These are phyloP conservation scores for Pollachius pollachius DNA, from an alignment of 2,113 vertebrate genomes.

Conservation along the genomic window DNA sequence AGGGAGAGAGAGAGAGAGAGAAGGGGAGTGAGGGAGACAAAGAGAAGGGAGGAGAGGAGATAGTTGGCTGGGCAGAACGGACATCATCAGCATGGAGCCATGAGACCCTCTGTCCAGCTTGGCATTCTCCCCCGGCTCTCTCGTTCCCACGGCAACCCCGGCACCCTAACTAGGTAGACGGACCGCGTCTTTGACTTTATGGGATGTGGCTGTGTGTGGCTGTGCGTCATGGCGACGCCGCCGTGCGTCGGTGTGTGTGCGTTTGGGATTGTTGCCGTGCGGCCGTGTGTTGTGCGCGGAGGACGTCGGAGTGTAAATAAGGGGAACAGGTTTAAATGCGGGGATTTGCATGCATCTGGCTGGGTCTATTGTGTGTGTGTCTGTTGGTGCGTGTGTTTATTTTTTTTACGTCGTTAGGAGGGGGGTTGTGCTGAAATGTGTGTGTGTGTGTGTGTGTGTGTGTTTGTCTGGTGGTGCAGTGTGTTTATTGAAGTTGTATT, in stretches of 20 bases:
- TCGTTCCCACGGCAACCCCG: slow-evolving; percentile 63
- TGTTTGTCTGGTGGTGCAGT: slow-evolving; percentile 12
- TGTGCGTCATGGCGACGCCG: background rate
- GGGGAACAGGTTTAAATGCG: too few relatives aligned
- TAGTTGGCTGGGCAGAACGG: slow-evolving; percentile 37
- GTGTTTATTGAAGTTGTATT: slow-evolving; percentile 10
- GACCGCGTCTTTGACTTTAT: slow-evolving; percentile 7
- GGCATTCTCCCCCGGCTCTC: slow-evolving; percentile 52
- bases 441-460: background rate
- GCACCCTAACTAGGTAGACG: slow-evolving; percentile 64
- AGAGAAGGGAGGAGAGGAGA: slow-evolving; percentile 25
- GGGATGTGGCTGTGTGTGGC: slow-evolving; percentile 6
- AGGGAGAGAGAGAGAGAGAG: slow-evolving; percentile 23
- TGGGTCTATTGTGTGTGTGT: background rate
- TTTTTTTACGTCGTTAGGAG: background rate
- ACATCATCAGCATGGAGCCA: slow-evolving; percentile 58
- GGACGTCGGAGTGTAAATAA: too few relatives aligned
- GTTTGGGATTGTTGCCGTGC: too few relatives aligned
- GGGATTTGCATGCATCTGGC: too few relatives aligned
- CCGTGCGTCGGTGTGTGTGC: background rate
- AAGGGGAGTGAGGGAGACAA: slow-evolving; percentile 20
- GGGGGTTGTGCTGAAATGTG: background rate
- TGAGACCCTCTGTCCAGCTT: slow-evolving; percentile 64
- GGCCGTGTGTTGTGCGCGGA: too few relatives aligned
- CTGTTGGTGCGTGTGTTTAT: background rate